Evolutionary conservation across 2,888 invertebrate genomes (phyloP).

Genomic region (Gasteruption jaculator): DNA sequence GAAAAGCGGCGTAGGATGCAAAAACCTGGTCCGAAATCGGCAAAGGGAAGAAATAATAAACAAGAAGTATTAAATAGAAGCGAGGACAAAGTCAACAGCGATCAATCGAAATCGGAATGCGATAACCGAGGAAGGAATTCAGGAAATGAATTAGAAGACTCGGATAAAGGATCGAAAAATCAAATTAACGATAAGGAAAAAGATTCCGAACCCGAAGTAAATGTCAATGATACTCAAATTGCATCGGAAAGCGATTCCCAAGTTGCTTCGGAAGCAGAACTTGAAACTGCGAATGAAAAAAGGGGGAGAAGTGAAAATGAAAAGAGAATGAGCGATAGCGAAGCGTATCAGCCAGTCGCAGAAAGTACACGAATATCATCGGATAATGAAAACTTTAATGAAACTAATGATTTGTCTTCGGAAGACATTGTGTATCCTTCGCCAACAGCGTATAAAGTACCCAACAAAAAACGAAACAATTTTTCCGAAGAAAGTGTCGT

Average conservation of each 20-base stretch:
- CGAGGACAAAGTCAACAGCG: conserved; percentile 3
- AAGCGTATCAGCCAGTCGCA: background rate
- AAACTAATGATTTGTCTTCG: no score
- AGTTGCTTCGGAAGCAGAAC: background rate
- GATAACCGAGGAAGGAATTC: background rate
- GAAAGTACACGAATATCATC: background rate
- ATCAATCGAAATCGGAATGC: conserved; percentile 1
- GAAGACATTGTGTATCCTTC: no score
- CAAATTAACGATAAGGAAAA: background rate
- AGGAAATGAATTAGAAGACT: background rate
- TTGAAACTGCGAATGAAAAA: background rate
- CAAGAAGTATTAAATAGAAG: conserved; percentile 1
- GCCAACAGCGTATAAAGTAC: no score
- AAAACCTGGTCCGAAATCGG: background rate
- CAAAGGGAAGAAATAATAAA: background rate
- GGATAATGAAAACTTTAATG: no score
- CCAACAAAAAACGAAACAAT: no score
- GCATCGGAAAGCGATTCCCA: background rate
- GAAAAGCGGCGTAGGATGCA: background rate
- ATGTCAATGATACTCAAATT: background rate
- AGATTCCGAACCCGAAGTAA: background rate
- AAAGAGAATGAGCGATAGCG: background rate
- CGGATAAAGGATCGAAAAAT: background rate
- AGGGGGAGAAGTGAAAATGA: background rate
- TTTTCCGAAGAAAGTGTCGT: conserved; percentile 28